Base-by-base conservation (phyloP, 2,113 vertebrate species). In the Zosterops lateralis region DNA sequence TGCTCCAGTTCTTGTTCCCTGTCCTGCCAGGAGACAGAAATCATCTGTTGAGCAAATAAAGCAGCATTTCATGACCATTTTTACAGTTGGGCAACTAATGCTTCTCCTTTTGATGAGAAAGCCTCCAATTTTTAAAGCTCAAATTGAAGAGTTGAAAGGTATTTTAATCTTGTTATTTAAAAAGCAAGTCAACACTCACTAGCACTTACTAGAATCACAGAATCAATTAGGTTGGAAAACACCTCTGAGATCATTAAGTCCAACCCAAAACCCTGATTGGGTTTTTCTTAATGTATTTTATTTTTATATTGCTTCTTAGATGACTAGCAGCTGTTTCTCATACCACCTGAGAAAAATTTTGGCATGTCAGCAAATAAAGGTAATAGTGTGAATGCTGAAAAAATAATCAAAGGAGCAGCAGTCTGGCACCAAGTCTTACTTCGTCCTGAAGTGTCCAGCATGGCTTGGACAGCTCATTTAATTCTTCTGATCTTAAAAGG, bases 1-100 rank as follows among this genome's bases (percentile, higher is more conserved):
- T 99, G 99, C 94, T 99, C 99, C 97, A 99, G 97, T 83, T 99
- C 99, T 40, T 99, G 98, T 51, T 99, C 99, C 97, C 98, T 99
- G 94, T 99, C 99, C 99, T 99, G 57, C 4, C 56, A 56, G 21
- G 44, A 64, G 75, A 91, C 36, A 71, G 6, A 87, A 82, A 90
- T 74, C 10, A 38, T 10, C 50, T 84, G 66, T 77, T 94, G 42
- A 94, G 51, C 53, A 44, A 8, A 62, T 9, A 70, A 74, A 45
- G 64, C 32, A 61, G 58, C 57, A 32, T 21, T 84, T 50, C 32
- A n/a, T 40, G 32, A 61, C 31, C n/a, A 7, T 24, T 11, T 25
- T 31, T 84, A 65, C 32, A 75, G 14, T 0, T 54, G 40, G 53
- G 26, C 29, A 92, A 72, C 40, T 48, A 62, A 17, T 1, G 1